Percentiles rank a stretch among this genome's conserved stretches.
phyloP scores from a whole-genome alignment of 2,797 vertebrate species.

The Cichlasoma orientale region DNA sequence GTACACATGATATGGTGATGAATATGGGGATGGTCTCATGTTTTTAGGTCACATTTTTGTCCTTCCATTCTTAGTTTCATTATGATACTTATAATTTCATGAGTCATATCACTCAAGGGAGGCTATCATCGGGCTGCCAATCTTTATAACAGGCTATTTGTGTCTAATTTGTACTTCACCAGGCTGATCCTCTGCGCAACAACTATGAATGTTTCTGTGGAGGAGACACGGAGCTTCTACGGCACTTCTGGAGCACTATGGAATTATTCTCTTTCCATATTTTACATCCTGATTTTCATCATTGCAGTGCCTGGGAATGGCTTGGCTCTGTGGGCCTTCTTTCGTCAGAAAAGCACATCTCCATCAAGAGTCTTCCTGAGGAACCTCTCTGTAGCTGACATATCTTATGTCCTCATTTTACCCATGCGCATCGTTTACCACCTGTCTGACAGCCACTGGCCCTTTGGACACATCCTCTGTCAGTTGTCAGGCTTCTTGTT shows the following conservation, averaged over 20 bases:
- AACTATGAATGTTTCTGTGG: slow-evolving; percentile 61
- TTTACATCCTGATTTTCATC: slow-evolving; percentile 77
- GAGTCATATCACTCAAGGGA: not conserved
- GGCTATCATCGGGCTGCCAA: not conserved
- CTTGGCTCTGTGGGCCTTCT: slow-evolving; percentile 79
- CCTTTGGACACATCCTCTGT: slow-evolving; percentile 70
- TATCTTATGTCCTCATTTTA: slow-evolving; percentile 77
- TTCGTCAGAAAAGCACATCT: slow-evolving; percentile 47
- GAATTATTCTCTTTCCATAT: slow-evolving; percentile 68
- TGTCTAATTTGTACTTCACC: slow-evolving; percentile 31
- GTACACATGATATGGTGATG: not conserved
- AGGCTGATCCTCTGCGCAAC: slow-evolving; percentile 38
- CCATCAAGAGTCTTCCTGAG: slow-evolving; percentile 75
- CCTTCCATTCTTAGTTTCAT: not conserved
- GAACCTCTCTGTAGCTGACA: slow-evolving; percentile 78
- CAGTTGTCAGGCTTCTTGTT: slow-evolving; percentile 78
- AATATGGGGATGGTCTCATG: not conserved
- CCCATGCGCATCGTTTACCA: slow-evolving; percentile 81
- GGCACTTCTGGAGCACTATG: not conserved
- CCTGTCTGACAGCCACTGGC: slow-evolving; percentile 69
- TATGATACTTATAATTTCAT: not conserved
- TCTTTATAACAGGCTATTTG: slow-evolving; percentile 12
- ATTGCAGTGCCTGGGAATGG: slow-evolving; percentile 77
- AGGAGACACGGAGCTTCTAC: not conserved
- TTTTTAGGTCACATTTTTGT: not conserved